A percentile compares a stretch with the other conserved stretches of the same genome.
These are phyloP conservation scores for Lepus americanus DNA, from an alignment of 2,113 vertebrate species.

Conservation along the genomic window DNA sequence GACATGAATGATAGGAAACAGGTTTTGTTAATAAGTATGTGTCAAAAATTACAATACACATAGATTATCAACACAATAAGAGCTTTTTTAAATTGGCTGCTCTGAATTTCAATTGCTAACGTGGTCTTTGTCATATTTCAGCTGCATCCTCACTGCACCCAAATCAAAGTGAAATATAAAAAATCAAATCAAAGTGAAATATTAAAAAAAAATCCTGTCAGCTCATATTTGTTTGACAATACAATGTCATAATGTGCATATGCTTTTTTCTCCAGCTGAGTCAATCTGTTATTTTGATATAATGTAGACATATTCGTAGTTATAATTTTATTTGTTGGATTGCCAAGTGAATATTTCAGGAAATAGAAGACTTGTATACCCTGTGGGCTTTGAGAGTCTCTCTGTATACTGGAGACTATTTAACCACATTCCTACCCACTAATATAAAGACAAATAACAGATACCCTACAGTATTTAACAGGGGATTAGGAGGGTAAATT, in stretches of 20 bases:
- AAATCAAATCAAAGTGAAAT: constrained; percentile 43
- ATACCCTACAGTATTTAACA: not conserved
- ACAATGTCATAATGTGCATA: constrained; percentile 1
- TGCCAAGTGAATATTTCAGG: constrained; percentile 13
- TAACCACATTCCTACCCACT: not conserved
- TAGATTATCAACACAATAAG: not conserved
- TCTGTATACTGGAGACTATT: constrained; percentile 35
- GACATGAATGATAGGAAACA: not conserved
- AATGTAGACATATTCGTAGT: not conserved
- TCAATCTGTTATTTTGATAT: not conserved
- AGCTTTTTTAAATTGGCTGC: constrained; percentile 37
- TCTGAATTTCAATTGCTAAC: constrained; percentile 47
- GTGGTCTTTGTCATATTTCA: constrained; percentile 55
- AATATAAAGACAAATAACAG: constrained; percentile 41
- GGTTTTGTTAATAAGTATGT: constrained; percentile 25
- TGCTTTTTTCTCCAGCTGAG: not conserved
- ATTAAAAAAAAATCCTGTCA: not conserved
- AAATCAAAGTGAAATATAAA: constrained; percentile 35
- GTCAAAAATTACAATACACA: constrained; percentile 18
- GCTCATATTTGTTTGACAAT: constrained; percentile 20
- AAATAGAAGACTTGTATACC: constrained; percentile 31
- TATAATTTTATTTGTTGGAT: constrained; percentile 31
- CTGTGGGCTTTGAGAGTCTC: not conserved
- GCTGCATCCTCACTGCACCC: not conserved
- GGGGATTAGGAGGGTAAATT: constrained; percentile 20